Evolutionary conservation across 1,140 invertebrate species (phyloP).

Genomic region (Nomia melanderi): DNA sequence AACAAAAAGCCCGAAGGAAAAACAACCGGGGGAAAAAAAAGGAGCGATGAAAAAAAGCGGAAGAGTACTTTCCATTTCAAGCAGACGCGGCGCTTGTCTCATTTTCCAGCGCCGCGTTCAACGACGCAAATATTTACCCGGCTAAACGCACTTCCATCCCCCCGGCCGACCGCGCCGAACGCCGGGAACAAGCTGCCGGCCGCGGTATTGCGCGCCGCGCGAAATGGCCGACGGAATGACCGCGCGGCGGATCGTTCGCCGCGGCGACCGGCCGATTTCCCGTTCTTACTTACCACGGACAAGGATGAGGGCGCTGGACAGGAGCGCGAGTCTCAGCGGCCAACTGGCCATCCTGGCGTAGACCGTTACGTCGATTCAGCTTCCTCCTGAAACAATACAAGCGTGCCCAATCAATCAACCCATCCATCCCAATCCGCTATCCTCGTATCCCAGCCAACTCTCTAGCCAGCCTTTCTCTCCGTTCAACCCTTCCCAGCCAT

Average conservation of each 20-base stretch:
- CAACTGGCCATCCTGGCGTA: conserved; percentile 79
- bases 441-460: conserved; percentile 49
- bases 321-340: conserved; percentile 76
- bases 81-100: conserved; percentile 11
- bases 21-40: background rate
- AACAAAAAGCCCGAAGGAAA: background rate
- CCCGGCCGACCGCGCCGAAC: no score
- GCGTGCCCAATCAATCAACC: conserved; percentile 74
- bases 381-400: conserved; percentile 77
- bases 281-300: conserved; percentile 77
- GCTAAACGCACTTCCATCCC: conserved; percentile 36
- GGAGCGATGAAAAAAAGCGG: no score
- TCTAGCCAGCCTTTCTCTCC: conserved; percentile 36
- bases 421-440: conserved; percentile 59
- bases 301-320: conserved; percentile 78
- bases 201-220: conserved; percentile 13
- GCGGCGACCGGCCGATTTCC: conserved; percentile 25
- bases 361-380: conserved; percentile 81
- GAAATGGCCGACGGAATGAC: conserved; percentile 39
- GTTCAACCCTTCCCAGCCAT: background rate
- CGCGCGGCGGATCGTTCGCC: conserved; percentile 39
- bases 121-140: conserved; percentile 48
- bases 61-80: background rate
- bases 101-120: conserved; percentile 41
- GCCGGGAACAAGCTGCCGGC: background rate